phyloP scores from a whole-genome alignment of 1,140 invertebrate genomes.

The Procambarus clarkii region DNA sequence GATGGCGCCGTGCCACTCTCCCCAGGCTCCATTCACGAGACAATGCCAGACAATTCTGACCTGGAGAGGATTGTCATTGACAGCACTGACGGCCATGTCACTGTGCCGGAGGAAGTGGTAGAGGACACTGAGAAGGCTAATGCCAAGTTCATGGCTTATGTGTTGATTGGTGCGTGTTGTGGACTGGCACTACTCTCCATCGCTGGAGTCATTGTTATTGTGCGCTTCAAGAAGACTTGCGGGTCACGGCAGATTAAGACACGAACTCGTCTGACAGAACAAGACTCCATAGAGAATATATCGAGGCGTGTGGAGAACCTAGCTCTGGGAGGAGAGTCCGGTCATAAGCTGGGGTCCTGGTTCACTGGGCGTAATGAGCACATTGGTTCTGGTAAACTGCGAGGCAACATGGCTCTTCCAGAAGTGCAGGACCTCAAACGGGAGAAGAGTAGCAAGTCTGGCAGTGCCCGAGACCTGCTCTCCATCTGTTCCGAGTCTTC shows the following conservation, averaged over 20 bases:
- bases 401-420: conserved; percentile 69
- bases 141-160: conserved; percentile 70
- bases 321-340: conserved; percentile 49
- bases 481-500: conserved; percentile 61
- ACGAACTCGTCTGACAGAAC: conserved; percentile 49
- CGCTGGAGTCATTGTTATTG: conserved; percentile 65
- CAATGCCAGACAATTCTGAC: conserved; percentile 2
- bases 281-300: conserved; percentile 55
- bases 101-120: background rate
- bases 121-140: conserved; percentile 44
- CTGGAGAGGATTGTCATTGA: conserved; percentile 25
- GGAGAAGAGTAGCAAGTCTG: conserved; percentile 40
- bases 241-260: conserved; percentile 69
- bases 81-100: background rate
- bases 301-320: conserved; percentile 49
- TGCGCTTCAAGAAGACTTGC: conserved; percentile 71
- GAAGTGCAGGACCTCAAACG: conserved; percentile 61
- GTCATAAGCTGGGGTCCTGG: conserved; percentile 71
- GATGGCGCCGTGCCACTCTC: conserved; percentile 51
- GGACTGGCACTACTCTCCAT: conserved; percentile 69
- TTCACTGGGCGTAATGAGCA: conserved; percentile 70
- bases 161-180: conserved; percentile 69
- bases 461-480: conserved; percentile 64
- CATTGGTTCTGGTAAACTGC: conserved; percentile 67
- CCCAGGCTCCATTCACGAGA: conserved; percentile 16